Evolutionary conservation across 2,797 vertebrate genomes (phyloP), one percentile per base, ranked within the genome.

Genomic region (Manis javanica): DNA sequence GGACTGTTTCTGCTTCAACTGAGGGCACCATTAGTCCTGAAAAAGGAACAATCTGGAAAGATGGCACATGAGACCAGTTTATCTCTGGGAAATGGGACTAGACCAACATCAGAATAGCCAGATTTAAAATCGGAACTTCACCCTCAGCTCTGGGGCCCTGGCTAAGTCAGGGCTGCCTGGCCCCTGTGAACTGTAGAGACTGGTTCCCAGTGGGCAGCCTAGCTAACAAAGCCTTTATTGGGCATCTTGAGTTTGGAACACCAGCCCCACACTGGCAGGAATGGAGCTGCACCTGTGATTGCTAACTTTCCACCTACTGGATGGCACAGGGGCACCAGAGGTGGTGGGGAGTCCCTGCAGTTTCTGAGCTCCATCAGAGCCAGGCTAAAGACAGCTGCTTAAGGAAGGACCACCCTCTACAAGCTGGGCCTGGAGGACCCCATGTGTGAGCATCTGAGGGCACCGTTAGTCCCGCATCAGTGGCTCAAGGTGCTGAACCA

Each of bases 221-320:
- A 75, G 91, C 95, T 97, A 91, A 98, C 96, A 95, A 96, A 97
- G 92, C 53, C 92, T 97, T 97, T 89, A 91, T 97, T 87, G 64
- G 63, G 37, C 83, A 78, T 75, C 96, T 95, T 1, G 92, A 46
- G 86, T 91, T 93, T 88, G 1, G 39, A 85, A 95, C 64, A 18
- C 59, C 39, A 4, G 92, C 34, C 31, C 51, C 95, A 87, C 96
- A 69, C 92, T 66, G 95, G 87, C 83, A 51, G 91, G 93, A 91
- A 53, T 9, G 13, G 71, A 95, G 57, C 89, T 59, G 93, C 42
- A 3, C 23, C 42, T 85, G 90, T 63, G 92, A 68, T 75, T 46
- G 77, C 55, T 87, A 89, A 55, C 90, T 55, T 89, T 74, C 59
- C 1, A 4, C 0, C 88, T 96, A 37, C 82, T 53, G 29, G 57